Evolutionary conservation across 2,888 invertebrate species (phyloP), one percentile per base, ranked within the genome.

Genomic region (Agrypnus murinus): DNA sequence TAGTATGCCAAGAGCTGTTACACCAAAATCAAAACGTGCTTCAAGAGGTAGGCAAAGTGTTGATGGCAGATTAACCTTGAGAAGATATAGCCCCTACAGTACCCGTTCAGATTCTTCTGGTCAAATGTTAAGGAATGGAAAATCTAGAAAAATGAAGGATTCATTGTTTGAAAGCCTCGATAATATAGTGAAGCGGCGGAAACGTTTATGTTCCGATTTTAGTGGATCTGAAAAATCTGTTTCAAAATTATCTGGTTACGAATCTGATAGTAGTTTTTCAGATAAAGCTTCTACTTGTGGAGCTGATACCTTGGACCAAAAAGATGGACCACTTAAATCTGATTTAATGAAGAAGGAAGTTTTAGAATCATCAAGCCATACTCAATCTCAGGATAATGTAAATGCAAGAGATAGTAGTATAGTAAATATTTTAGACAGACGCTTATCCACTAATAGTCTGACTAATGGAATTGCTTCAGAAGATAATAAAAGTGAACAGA

Each of bases 51-150:
- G 81, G 43, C 81, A 81, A 74, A 83, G 81, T 69, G 71, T 80
- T 7, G 84, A 84, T 17, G 15, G 40, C 12, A 75, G 77, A 12
- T 34, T 75, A 4, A 67, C 67, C 10, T 59, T 74, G 8, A 79
- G 77, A 65, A 71, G 82, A 57, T 72, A 80, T 3, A 90, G 89
- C 79, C 90, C 90, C n/a, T 90, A 90, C 78, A 87, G 88, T 38
- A 90, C 90, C 81, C 85, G 90, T 69, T 89, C 90, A 8, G 90
- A 90, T 77, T 86, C 89, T 70, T 83, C 85, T 63, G 88, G 88
- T 74, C 88, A 91, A 74, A 89, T 89, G 71, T 85, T 92, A 65
- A 86, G 92, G 60, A 92, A 92, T 81, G 92, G 92, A 0, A 92
- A 91, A 80, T 88, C 90, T 50, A 87, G 91, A 65, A 91, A 90